Evolutionary conservation across 2,113 vertebrate species (phyloP), one percentile per base, ranked within the genome.

Genomic region (Barbus barbus): DNA sequence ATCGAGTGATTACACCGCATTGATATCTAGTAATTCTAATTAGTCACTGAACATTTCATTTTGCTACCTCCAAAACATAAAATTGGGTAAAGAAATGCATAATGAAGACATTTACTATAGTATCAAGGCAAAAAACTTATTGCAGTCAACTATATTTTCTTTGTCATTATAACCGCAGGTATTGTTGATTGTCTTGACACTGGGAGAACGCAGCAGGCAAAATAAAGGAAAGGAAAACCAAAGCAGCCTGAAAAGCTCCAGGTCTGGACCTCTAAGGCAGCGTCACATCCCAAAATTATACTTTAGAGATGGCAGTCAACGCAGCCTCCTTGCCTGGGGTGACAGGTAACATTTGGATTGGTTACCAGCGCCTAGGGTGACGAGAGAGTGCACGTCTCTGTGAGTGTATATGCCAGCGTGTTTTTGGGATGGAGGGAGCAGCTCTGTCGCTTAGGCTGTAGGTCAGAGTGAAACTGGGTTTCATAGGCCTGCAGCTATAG

Each of bases 331-430:
- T 86, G 82, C 87, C 73, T 69, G 46, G 56, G 73, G 73, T 82
- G 63, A 84, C 44, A 58, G 81, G 53, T 77, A 78, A 78, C 76
- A 85, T 85, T 85, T 80, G 78, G 24, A 76, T 84, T 83, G 58
- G 61, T 44, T 78, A 69, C 69, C 77, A 44, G 77, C 7, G 33
- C 72, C 83, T 76, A 36, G 41, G 69, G 58, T 80, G 76, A 51
- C 51, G 81, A 72, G 78, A 58, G 36, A 48, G 65, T 60, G 73
- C 24, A 46, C 28, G n/a, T 74, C 22, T 63, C 46, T 78, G 33
- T 51, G 73, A 51, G 48, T 5, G 5, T 51, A 16, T 18, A 51
- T 51, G 0, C 5, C 0, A 48, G 1, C 0, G 53, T 33, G 67
- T 69, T 24, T 77, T 33, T 31, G 51, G 20, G 60, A 44, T n/a